Percentiles rank a stretch among this genome's conserved stretches.
Conservation (phyloP, 2,113 vertebrate species). For the Macaca nemestrina region DNA sequence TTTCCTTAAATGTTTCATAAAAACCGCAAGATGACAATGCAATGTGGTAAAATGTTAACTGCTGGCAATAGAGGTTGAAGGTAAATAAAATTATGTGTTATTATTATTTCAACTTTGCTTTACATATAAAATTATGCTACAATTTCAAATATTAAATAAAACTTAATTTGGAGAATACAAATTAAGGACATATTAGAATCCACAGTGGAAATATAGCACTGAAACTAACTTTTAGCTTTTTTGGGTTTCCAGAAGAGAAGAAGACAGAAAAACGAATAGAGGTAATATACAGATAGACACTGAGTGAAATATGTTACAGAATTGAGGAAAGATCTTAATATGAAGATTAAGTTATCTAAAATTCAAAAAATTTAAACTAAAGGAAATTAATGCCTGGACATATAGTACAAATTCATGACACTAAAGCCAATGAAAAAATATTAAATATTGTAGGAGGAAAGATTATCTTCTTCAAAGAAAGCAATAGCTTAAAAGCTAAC, state of each 20-base stretch:
- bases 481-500: neutral
- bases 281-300: neutral
- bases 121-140: neutral
- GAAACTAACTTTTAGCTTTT: neutral
- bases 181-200: neutral
- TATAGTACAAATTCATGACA: neutral
- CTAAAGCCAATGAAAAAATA: neutral
- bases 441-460: neutral
- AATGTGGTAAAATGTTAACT: neutral
- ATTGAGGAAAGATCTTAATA: neutral
- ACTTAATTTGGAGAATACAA: neutral
- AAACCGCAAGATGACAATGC: neutral
- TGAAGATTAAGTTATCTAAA: neutral
- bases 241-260: neutral
- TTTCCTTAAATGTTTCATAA: neutral
- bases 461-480: neutral
- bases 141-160: neutral
- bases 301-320: neutral
- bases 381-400: neutral
- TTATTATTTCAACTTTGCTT: neutral
- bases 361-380: neutral
- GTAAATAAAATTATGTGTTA: neutral
- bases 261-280: neutral
- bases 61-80: neutral
- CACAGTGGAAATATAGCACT: neutral